Base-by-base conservation (phyloP, 37 sponge, comb jelly and placozoan genomes). In the Aplysina aerophoba region DNA sequence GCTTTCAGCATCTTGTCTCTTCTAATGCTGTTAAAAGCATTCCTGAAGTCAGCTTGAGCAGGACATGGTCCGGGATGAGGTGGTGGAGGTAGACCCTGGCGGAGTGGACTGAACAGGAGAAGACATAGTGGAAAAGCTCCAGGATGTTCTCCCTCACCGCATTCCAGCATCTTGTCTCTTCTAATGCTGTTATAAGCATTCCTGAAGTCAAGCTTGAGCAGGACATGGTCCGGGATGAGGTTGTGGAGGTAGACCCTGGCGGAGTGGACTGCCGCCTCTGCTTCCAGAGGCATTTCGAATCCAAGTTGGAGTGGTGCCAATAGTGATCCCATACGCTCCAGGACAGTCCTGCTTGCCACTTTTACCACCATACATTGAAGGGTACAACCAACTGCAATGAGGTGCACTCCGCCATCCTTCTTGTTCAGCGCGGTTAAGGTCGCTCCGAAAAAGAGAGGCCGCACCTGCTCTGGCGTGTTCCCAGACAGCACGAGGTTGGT, bases 291-390 rank as follows among this genome's bases (percentile, higher is more conserved):
- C 11, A 13, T 62, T 62, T 13, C 64, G 11, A 62, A 62, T 28
- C 64, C 64, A 13, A 62, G 64, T 11, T 62, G 64, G 64, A 62
- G 64, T 13, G 64, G 64, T 62, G 24, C 64, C 28, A 62, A 13
- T 11, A 62, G 11, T 5, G 12, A 62, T 5, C 64, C 64, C 64
- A 62, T 62, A 4, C 11, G 64, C 5, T 62, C 64, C 64, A 62
- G 28, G 64, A 62, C 64, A 62, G 64, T 13, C 28, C 12, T 62
- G 28, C 64, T 62, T 62, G 64, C 59, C 64, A 62, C 64, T 62
- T 62, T 62, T 62, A 13, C 64, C 64, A 62, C 64, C 64, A 62
- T 6, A 27, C 12, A 11, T 62, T 13, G 64, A 62, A 62, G 64
- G 12, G 64, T 62, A 13, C 64, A 62, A 27, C 64, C 64, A 62